A percentile compares a stretch with the other conserved stretches of the same genome.
phyloP scores from a whole-genome alignment of 64 coral and sea anemone genomes.

The Actinia tenebrosa region DNA sequence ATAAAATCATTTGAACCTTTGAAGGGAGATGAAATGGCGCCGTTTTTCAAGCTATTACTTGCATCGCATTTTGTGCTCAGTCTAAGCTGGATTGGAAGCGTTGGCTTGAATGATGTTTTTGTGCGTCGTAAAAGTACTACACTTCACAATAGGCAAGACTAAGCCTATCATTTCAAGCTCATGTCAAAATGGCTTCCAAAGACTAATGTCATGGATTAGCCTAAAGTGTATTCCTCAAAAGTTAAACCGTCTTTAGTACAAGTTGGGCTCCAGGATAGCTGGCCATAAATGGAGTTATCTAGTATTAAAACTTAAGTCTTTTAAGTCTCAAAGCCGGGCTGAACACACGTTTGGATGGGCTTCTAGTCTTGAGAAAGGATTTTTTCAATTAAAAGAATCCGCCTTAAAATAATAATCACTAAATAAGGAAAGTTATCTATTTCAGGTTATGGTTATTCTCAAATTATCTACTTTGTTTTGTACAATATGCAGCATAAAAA shows the following conservation, averaged over 20 bases:
- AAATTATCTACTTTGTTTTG: too few species aligned
- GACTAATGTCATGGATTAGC: not conserved
- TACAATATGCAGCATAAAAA: too few species aligned
- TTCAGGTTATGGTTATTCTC: too few species aligned
- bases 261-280: constrained; percentile 15
- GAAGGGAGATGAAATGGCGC: too few species aligned
- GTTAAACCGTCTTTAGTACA: not conserved
- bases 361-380: not conserved
- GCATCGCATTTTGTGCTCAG: too few species aligned
- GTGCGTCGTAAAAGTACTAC: too few species aligned
- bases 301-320: not conserved
- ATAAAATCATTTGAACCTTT: too few species aligned
- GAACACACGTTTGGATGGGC: not conserved
- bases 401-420: not conserved
- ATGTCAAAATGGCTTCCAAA: not conserved
- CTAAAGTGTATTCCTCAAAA: not conserved
- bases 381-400: not conserved
- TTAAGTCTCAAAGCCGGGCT: not conserved
- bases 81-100: too few species aligned
- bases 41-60: too few species aligned
- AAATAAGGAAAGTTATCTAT: not conserved
- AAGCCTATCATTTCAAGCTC: not conserved
- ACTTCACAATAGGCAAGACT: not conserved
- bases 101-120: too few species aligned
- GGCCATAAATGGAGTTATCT: constrained; percentile 9